Evolutionary conservation across 1,140 invertebrate species (phyloP).

Genomic region (Rhyzopertha dominica): DNA sequence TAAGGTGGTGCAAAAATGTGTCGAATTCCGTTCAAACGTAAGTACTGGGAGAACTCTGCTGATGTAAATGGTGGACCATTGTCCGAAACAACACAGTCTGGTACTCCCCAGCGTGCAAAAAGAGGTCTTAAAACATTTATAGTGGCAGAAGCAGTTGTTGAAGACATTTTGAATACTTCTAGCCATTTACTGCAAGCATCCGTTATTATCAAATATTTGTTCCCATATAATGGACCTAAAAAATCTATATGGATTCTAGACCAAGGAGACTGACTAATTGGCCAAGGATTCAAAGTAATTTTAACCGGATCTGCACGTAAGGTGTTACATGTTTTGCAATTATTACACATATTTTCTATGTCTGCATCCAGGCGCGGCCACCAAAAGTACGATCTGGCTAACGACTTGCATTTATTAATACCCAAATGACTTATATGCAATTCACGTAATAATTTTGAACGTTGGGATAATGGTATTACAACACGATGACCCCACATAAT

Average conservation of each 20-base stretch:
- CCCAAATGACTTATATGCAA: conserved; percentile 27
- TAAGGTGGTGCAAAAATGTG: too few relatives aligned
- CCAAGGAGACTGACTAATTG: too few relatives aligned
- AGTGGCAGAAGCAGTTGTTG: too few relatives aligned
- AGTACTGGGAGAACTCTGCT: too few relatives aligned
- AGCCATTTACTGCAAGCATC: conserved; percentile 7
- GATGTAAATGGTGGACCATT: too few relatives aligned
- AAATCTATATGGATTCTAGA: conserved; percentile 15
- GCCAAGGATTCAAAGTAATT: conserved; percentile 6
- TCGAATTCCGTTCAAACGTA: too few relatives aligned
- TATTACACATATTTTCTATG: conserved; percentile 22
- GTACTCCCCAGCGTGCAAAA: too few relatives aligned
- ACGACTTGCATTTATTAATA: conserved; percentile 24
- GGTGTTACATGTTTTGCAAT: conserved; percentile 13
- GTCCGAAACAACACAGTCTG: too few relatives aligned
- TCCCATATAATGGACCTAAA: conserved; percentile 6
- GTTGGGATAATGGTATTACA: conserved; percentile 18
- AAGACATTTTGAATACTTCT: too few relatives aligned
- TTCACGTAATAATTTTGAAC: conserved; percentile 18
- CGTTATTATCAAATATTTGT: conserved; percentile 6
- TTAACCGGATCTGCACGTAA: not conserved
- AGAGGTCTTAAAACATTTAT: too few relatives aligned
- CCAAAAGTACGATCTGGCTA: conserved; percentile 21
- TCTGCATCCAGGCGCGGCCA: conserved; percentile 25
- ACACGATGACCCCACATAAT: conserved; percentile 17